phyloP scores from a whole-genome alignment of 1,140 invertebrate species.

The Drosophila pseudoobscura region DNA sequence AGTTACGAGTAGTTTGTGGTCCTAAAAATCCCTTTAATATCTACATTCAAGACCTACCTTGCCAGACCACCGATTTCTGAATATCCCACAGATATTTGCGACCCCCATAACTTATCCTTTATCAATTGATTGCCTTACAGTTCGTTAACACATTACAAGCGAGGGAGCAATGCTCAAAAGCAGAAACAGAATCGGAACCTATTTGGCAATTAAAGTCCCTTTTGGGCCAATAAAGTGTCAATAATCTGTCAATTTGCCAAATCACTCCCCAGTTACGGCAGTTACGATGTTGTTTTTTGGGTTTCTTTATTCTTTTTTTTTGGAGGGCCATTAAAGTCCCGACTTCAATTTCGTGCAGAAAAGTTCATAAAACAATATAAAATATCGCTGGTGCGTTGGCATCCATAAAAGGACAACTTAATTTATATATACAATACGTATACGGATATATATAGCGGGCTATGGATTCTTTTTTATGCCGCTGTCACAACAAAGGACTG shows the following conservation, averaged over 20 bases:
- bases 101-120: no score
- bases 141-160: not conserved
- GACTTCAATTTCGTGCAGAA: slow-evolving; percentile 34
- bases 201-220: slow-evolving; percentile 45
- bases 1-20: no score
- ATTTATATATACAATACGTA: slow-evolving; percentile 55
- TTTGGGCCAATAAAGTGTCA: slow-evolving; percentile 62
- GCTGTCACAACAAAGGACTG: slow-evolving; percentile 18
- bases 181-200: no score
- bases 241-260: slow-evolving; percentile 78
- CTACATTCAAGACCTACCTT: no score
- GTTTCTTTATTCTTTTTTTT: no score
- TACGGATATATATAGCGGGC: not conserved
- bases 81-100: no score
- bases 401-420: slow-evolving; percentile 61
- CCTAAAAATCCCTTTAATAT: no score
- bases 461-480: slow-evolving; percentile 1
- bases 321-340: slow-evolving; percentile 43
- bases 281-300: no score
- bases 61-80: no score
- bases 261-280: slow-evolving; percentile 62
- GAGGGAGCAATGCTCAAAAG: no score
- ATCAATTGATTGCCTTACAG: not conserved
- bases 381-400: slow-evolving; percentile 44
- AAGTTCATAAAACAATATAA: slow-evolving; percentile 77